Conservation (phyloP, 2,113 vertebrate species). For the Semnornis frantzii region DNA sequence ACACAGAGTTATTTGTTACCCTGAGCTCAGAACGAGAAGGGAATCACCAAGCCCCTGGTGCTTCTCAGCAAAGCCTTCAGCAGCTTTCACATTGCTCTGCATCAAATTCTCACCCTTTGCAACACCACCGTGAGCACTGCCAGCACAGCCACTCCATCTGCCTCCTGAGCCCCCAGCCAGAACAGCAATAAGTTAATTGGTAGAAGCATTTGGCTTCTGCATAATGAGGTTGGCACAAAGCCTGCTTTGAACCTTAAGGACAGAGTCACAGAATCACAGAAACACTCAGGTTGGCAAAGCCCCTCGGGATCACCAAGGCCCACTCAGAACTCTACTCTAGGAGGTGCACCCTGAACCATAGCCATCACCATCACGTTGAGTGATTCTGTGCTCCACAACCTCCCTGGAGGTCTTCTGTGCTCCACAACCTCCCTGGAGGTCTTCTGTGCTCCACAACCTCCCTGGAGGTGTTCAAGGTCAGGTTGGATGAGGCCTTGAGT, state of each 20-base stretch:
- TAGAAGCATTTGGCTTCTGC: slow-evolving; percentile 20
- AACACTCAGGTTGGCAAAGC: no score
- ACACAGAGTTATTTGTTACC: background rate
- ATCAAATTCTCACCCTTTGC: slow-evolving; percentile 23
- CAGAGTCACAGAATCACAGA: no score
- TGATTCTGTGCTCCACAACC: no score
- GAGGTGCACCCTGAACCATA: no score
- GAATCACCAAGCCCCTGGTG: background rate
- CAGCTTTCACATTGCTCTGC: background rate
- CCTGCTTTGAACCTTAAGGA: background rate
- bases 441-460: no score
- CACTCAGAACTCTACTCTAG: no score
- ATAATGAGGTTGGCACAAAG: background rate
- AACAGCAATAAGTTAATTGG: slow-evolving; percentile 30
- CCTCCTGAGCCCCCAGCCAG: slow-evolving; percentile 10
- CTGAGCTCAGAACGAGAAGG: background rate
- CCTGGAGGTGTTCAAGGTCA: no score
- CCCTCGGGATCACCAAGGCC: no score
- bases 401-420: no score
- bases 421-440: no score
- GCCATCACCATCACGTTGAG: no score
- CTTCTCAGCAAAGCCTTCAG: background rate
- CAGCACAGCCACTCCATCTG: slow-evolving; percentile 28
- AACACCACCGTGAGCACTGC: background rate
- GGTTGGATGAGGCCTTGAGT: no score